Evolutionary conservation across 2,797 vertebrate genomes (phyloP).

Genomic region (Acipenser oxyrinchus): DNA sequence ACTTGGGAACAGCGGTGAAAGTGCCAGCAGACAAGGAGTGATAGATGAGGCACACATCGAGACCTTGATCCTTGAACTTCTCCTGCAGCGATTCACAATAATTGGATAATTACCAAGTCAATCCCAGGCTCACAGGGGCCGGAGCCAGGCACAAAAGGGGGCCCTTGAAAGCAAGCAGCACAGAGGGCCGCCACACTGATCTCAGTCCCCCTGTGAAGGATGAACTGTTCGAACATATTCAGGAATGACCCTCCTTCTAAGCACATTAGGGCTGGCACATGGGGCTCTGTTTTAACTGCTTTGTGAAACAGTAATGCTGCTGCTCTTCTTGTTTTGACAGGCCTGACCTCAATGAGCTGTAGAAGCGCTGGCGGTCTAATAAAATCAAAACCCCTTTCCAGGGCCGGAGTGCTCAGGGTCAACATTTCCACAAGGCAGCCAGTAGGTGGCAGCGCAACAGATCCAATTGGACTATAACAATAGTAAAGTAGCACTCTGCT

Average conservation of each 20-base stretch:
- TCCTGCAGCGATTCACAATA: conserved; percentile 8
- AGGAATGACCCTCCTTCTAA: not conserved
- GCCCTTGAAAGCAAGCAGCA: not conserved
- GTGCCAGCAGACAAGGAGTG: not conserved
- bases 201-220: not conserved
- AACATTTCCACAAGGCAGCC: too few species aligned
- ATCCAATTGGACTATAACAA: too few species aligned
- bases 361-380: not conserved
- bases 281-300: not conserved
- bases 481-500: too few species aligned
- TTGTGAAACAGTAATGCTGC: not conserved
- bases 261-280: too few species aligned
- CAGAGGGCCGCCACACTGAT: not conserved
- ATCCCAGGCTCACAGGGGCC: not conserved
- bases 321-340: not conserved
- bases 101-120: conserved; percentile 9
- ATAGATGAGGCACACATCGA: conserved; percentile 21
- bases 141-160: conserved; percentile 1
- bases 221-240: not conserved
- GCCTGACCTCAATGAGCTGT: not conserved
- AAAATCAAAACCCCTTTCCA: not conserved
- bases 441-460: too few species aligned
- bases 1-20: conserved; percentile 34
- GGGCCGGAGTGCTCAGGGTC: too few species aligned
- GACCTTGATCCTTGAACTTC: conserved; percentile 37